Evolutionary conservation across 2,113 vertebrate species (phyloP), one percentile per base, ranked within the genome.

Genomic region (Polyodon spathula): DNA sequence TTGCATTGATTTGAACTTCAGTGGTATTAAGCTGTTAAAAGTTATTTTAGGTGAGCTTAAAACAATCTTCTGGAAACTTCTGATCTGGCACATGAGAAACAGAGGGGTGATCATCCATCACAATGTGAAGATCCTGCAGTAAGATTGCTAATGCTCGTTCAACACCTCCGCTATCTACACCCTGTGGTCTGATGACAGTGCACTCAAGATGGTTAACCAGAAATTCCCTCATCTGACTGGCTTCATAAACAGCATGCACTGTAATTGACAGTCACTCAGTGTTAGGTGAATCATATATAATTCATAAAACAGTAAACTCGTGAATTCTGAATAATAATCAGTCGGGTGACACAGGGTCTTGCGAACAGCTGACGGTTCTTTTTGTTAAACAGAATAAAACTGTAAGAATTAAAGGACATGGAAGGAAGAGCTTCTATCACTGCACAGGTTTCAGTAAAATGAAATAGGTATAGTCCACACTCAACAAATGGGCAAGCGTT

Each of bases 1-100:
- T n/a, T 10, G n/a, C 58, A 38, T 44, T 48, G 42, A 50, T 59
- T 42, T 48, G 27, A 14, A 59, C 8, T 37, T n/a, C n/a, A n/a
- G n/a, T n/a, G n/a, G n/a, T n/a, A n/a, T n/a, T n/a, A n/a, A n/a
- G n/a, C n/a, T n/a, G n/a, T n/a, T n/a, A n/a, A n/a, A n/a, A n/a
- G n/a, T n/a, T n/a, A n/a, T n/a, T n/a, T n/a, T n/a, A n/a, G n/a
- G n/a, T n/a, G n/a, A n/a, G n/a, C n/a, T n/a, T n/a, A n/a, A n/a
- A n/a, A n/a, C n/a, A n/a, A n/a, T n/a, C n/a, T n/a, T n/a, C n/a
- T n/a, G n/a, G n/a, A n/a, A n/a, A n/a, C n/a, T n/a, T n/a, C n/a
- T n/a, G n/a, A n/a, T n/a, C n/a, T n/a, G n/a, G n/a, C 8, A 50
- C 11, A 5, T 50, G 46, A 50, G 4, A 50, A 14, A n/a, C 5